phyloP scores from a whole-genome alignment of 2,113 vertebrate genomes.

The Mystacornis crossleyi region DNA sequence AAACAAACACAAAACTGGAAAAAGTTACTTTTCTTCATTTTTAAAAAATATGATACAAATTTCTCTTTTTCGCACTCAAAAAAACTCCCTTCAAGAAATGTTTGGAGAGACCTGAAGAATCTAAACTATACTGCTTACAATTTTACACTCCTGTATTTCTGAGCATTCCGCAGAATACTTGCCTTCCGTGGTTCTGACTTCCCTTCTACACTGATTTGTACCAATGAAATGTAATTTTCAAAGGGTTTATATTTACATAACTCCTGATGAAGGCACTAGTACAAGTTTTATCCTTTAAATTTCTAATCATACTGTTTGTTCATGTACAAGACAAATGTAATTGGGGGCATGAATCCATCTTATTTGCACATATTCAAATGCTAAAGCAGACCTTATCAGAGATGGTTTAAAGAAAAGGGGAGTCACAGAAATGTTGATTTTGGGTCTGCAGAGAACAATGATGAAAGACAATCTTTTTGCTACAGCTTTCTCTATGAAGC shows the following conservation, averaged over 20 bases:
- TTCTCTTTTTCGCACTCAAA: background rate
- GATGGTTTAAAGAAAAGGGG: background rate
- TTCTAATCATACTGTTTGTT: slow-evolving; percentile 5
- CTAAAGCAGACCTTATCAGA: background rate
- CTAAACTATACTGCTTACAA: background rate
- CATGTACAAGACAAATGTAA: background rate
- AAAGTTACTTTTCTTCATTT: background rate
- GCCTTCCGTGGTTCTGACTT: background rate
- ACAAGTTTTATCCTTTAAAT: slow-evolving; percentile 8
- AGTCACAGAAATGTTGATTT: background rate
- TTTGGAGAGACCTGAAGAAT: background rate
- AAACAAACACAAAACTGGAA: background rate
- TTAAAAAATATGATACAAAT: background rate
- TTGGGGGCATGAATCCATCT: background rate
- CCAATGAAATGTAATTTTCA: background rate
- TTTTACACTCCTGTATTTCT: background rate
- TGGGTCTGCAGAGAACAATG: background rate
- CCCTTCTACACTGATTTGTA: background rate
- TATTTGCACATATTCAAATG: slow-evolving; percentile 34
- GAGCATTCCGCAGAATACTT: background rate
- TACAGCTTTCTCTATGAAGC: background rate
- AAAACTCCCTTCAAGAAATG: background rate
- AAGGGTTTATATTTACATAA: background rate
- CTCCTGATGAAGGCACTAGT: background rate
- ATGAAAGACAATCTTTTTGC: background rate